Conservation (phyloP, 2,797 vertebrate genomes). For the Poliocrania exsul region DNA sequence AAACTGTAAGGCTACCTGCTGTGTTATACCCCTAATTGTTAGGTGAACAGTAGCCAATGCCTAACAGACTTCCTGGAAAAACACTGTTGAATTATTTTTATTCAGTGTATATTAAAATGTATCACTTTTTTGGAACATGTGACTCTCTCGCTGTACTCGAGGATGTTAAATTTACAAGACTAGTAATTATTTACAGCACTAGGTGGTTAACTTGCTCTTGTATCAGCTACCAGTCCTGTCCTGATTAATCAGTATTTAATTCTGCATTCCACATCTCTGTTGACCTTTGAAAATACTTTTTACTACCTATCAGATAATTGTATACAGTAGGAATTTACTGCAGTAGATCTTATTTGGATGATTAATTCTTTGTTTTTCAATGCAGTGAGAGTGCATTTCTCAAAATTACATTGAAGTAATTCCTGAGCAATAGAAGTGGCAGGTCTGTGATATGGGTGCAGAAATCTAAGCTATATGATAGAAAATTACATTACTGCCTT, state of each 20-base stretch:
- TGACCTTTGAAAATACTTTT: conserved; percentile 33
- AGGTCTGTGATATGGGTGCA: neutral
- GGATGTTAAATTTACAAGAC: neutral
- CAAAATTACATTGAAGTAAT: neutral
- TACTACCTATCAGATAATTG: neutral
- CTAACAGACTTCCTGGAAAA: neutral
- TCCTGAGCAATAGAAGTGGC: neutral
- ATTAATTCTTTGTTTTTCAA: neutral
- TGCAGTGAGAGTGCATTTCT: neutral
- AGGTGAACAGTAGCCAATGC: neutral
- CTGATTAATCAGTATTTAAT: conserved; percentile 22
- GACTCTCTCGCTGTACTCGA: neutral
- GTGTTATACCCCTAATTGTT: rapidly evolving
- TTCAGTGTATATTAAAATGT: neutral
- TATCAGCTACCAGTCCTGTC: neutral
- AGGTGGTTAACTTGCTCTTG: neutral
- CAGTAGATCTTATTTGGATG: neutral
- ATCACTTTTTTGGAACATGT: neutral
- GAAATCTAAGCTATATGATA: neutral
- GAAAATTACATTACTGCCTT: neutral
- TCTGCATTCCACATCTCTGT: conserved; percentile 34
- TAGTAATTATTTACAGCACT: conserved; percentile 31
- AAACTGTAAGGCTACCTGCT: neutral
- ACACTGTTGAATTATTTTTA: neutral
- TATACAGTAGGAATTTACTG: neutral